These are phyloP conservation scores for Tachuris rubrigastra DNA, from an alignment of 2,113 vertebrate genomes.

Conservation along the genomic window DNA sequence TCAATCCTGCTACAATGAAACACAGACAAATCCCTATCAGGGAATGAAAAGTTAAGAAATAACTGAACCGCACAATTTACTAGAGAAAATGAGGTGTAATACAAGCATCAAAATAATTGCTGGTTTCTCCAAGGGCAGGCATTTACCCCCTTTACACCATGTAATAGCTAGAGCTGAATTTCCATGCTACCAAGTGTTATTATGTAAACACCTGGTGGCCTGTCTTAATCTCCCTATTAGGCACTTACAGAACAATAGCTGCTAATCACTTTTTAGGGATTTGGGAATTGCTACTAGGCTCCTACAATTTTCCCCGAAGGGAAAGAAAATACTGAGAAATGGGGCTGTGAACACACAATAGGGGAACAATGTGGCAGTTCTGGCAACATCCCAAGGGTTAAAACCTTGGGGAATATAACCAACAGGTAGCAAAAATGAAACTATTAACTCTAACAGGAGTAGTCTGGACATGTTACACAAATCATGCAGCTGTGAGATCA, in stretches of 20 bases:
- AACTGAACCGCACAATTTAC: background rate
- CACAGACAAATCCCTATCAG: background rate
- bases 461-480: background rate
- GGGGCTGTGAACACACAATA: background rate
- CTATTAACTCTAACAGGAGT: background rate
- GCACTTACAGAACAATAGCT: background rate
- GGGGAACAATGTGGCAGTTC: background rate
- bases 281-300: background rate
- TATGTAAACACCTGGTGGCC: conserved; percentile 31
- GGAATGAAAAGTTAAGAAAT: background rate
- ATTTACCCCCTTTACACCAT: background rate
- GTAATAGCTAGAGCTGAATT: background rate
- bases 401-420: background rate
- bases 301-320: background rate
- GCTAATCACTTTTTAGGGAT: conserved; percentile 18
- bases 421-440: background rate
- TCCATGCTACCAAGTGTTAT: background rate
- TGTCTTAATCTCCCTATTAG: conserved; percentile 19
- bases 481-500: background rate
- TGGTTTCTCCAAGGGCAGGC: background rate
- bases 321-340: background rate
- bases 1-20: background rate
- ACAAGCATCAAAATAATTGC: background rate
- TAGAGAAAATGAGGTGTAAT: background rate
- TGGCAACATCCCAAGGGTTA: background rate